These are phyloP conservation scores for Cygnus buccinator DNA, from an alignment of 2,113 vertebrate genomes.

Conservation along the genomic window DNA sequence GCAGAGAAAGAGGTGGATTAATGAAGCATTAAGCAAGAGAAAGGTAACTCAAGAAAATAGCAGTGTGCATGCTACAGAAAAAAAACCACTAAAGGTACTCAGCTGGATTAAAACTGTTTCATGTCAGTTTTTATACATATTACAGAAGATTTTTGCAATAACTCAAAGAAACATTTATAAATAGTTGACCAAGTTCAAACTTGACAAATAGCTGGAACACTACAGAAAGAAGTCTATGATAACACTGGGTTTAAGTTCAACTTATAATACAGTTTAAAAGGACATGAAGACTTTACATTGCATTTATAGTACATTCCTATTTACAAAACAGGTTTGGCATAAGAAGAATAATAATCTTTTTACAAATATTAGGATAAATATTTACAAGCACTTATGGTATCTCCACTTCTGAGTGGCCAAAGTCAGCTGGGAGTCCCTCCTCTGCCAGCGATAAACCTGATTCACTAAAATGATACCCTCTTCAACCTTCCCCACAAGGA, in stretches of 20 bases:
- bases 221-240: not conserved
- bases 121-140: not conserved
- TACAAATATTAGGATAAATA: constrained; percentile 6
- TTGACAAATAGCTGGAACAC: not conserved
- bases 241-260: not conserved
- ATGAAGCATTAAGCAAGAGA: not conserved
- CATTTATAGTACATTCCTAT: constrained; percentile 63
- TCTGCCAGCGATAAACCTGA: constrained; percentile 86
- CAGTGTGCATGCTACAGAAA: not conserved
- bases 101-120: not conserved
- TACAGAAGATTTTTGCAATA: not conserved
- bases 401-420: constrained; percentile 86
- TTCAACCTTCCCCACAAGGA: constrained; percentile 82
- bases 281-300: constrained; percentile 42
- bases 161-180: not conserved
- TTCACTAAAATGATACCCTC: constrained; percentile 77
- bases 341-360: not conserved
- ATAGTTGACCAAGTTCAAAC: not conserved
- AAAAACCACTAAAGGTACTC: not conserved
- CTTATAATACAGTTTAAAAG: not conserved
- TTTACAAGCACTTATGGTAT: constrained; percentile 84
- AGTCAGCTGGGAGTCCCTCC: constrained; percentile 80
- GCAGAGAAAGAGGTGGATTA: not conserved
- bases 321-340: constrained; percentile 46
- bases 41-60: not conserved